These are phyloP conservation scores for Apus apus DNA, from an alignment of 2,113 vertebrate species.

Conservation along the genomic window DNA sequence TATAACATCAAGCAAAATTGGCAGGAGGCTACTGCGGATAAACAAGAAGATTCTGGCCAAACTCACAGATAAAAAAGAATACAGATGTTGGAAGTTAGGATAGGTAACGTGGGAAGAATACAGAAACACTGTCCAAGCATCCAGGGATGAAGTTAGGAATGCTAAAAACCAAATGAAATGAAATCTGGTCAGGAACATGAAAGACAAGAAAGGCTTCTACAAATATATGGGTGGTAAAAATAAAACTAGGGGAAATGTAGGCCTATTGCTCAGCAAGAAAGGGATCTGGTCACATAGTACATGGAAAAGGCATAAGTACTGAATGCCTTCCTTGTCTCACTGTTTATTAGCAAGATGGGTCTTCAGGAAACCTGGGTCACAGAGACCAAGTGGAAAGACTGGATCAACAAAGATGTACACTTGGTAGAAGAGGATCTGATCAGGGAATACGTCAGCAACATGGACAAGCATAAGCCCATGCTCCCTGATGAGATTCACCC, in stretches of 20 bases:
- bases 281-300: too few species aligned
- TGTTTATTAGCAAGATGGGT: neutral
- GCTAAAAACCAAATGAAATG: neutral
- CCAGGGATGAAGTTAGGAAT: neutral
- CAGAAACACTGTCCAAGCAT: neutral
- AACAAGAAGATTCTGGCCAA: neutral
- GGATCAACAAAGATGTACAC: too few species aligned
- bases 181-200: neutral
- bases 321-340: neutral
- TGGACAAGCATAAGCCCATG: neutral
- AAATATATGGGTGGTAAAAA: too few species aligned
- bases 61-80: neutral
- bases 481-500: neutral
- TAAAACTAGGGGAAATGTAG: too few species aligned
- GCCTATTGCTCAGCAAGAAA: too few species aligned
- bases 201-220: too few species aligned
- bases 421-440: too few species aligned
- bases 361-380: neutral
- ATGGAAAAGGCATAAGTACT: neutral
- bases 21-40: too few species aligned
- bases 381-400: neutral
- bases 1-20: too few species aligned
- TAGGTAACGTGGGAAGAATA: neutral
- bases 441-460: neutral
- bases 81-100: neutral